phyloP scores from a whole-genome alignment of 2,113 vertebrate genomes.

The Elephas maximus region DNA sequence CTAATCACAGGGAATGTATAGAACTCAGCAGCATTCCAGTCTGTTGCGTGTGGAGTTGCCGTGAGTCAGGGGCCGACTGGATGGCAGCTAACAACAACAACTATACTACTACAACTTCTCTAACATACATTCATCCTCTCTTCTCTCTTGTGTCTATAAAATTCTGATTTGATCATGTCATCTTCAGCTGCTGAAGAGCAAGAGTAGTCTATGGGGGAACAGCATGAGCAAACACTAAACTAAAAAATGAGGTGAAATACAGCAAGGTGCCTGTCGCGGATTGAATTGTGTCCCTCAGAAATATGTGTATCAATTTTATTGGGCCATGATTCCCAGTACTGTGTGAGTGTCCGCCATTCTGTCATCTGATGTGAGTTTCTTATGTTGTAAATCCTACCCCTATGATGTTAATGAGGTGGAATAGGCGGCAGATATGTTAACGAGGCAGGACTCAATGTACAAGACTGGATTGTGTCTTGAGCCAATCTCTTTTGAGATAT shows the following conservation, averaged over 20 bases:
- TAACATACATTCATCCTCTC: background rate
- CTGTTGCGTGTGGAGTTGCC: background rate
- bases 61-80: background rate
- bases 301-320: too few relatives aligned
- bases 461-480: too few relatives aligned
- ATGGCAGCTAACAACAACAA: background rate
- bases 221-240: background rate
- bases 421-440: too few relatives aligned
- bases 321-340: too few relatives aligned
- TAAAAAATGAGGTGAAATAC: constrained; percentile 14
- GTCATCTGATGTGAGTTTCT: too few relatives aligned
- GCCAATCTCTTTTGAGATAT: too few relatives aligned
- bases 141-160: background rate
- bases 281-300: too few relatives aligned
- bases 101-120: background rate
- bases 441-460: too few relatives aligned
- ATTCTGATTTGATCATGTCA: background rate
- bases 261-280: background rate
- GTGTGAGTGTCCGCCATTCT: too few relatives aligned
- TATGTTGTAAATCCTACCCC: too few relatives aligned
- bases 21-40: background rate
- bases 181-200: background rate
- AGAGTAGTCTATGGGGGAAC: background rate
- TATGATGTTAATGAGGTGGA: too few relatives aligned
- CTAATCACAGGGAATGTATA: background rate